phyloP scores from a whole-genome alignment of 1,140 invertebrate genomes.

The Pseudomyrmex concolor region DNA sequence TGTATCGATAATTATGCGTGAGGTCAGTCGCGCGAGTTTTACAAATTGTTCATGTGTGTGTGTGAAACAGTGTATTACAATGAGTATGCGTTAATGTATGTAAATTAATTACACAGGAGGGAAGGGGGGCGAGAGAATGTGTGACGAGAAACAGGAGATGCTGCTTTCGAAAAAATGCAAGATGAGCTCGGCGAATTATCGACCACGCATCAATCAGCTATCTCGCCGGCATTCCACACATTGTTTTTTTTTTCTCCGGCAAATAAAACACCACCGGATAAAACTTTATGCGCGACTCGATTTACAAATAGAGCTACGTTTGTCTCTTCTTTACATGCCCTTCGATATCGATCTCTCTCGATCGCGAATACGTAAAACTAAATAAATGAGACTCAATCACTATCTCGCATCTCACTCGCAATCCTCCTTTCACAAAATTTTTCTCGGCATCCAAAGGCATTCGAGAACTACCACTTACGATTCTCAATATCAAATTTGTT shows the following conservation, averaged over 20 bases:
- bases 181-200: constrained; percentile 16
- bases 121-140: too few relatives aligned
- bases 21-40: constrained; percentile 75
- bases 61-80: constrained; percentile 65
- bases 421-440: constrained; percentile 1
- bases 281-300: constrained; percentile 22
- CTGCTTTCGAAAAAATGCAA: constrained; percentile 12
- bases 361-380: constrained; percentile 21
- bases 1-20: constrained; percentile 84
- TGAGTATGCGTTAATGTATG: constrained; percentile 44
- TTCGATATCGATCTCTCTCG: constrained; percentile 41
- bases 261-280: not conserved
- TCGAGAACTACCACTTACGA: too few relatives aligned
- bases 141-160: not conserved
- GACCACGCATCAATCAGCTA: constrained; percentile 23
- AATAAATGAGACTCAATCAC: constrained; percentile 19
- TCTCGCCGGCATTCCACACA: not conserved
- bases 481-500: not conserved
- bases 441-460: not conserved
- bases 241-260: too few relatives aligned
- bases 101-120: constrained; percentile 56
- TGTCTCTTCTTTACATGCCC: constrained; percentile 27
- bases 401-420: not conserved
- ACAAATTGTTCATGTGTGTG: constrained; percentile 66
- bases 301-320: constrained; percentile 18